Evolutionary conservation across 2,797 vertebrate genomes (phyloP).

Genomic region (Borostomias antarcticus): DNA sequence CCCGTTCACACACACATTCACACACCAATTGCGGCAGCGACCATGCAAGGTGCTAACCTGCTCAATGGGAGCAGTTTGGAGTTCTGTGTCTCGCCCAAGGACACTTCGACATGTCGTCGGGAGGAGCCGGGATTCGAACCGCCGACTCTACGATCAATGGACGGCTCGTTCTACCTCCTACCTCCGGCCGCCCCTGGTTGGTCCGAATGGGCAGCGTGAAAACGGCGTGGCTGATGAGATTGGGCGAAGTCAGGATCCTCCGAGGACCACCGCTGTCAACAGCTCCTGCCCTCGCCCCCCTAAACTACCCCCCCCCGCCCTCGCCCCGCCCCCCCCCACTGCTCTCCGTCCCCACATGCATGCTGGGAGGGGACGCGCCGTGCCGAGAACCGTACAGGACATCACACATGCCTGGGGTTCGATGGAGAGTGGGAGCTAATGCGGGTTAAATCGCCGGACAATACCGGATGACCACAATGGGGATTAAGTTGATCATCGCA

Average conservation of each 20-base stretch:
- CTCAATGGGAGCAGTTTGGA: too few species aligned
- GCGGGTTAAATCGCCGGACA: neutral
- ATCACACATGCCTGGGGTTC: neutral
- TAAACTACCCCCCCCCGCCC: too few species aligned
- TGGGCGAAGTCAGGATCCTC: conserved; percentile 25
- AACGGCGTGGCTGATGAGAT: conserved; percentile 31
- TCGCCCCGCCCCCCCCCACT: too few species aligned
- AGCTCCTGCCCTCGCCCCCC: conserved; percentile 24
- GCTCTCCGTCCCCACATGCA: conserved; percentile 8
- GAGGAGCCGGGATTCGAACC: too few species aligned
- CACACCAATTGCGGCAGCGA: too few species aligned
- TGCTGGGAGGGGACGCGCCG: neutral
- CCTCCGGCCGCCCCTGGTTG: too few species aligned
- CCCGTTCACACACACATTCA: too few species aligned
- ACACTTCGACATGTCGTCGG: too few species aligned
- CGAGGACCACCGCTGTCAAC: conserved; percentile 37
- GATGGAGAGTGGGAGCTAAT: neutral
- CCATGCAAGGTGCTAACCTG: too few species aligned
- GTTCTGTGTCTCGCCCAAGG: too few species aligned
- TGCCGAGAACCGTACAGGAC: neutral
- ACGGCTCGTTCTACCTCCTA: too few species aligned
- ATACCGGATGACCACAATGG: neutral
- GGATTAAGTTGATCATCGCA: neutral
- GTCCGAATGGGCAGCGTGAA: conserved; percentile 29
- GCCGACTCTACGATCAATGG: too few species aligned